Conservation (phyloP, 2,888 invertebrate genomes). For the Periphyllus acericola region DNA sequence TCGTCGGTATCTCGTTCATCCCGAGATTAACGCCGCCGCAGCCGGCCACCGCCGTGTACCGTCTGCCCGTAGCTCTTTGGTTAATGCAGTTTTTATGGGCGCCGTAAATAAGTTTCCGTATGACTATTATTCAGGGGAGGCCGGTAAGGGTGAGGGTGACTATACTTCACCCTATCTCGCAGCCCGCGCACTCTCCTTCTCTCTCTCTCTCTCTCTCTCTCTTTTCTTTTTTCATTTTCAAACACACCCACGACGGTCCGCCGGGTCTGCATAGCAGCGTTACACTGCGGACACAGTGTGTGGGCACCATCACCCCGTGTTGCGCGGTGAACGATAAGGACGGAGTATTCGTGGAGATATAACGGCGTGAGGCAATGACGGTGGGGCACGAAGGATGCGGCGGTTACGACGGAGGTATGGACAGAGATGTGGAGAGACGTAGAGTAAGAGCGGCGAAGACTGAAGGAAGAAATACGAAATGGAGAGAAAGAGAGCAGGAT, state of each 20-base stretch:
- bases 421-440: background rate
- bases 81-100: constrained; percentile 52
- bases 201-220: too few species aligned
- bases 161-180: background rate
- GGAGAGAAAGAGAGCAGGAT: background rate
- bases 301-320: background rate
- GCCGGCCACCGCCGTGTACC: background rate
- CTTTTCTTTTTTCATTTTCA: background rate
- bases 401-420: background rate
- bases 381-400: background rate
- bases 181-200: background rate
- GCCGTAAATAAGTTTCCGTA: constrained; percentile 42
- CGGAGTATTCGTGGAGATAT: too few species aligned
- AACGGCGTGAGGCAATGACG: too few species aligned
- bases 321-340: background rate
- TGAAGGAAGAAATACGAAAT: background rate
- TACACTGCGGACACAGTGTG: too few species aligned
- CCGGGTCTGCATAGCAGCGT: background rate
- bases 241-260: background rate
- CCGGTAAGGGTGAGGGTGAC: background rate
- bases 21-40: background rate
- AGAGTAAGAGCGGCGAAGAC: background rate
- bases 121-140: constrained; percentile 4
- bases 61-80: background rate
- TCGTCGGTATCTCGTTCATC: background rate